A percentile compares a stretch with the other conserved stretches of the same genome.
phyloP scores from a whole-genome alignment of 2,888 invertebrate genomes.

The Lepas anatifera region DNA sequence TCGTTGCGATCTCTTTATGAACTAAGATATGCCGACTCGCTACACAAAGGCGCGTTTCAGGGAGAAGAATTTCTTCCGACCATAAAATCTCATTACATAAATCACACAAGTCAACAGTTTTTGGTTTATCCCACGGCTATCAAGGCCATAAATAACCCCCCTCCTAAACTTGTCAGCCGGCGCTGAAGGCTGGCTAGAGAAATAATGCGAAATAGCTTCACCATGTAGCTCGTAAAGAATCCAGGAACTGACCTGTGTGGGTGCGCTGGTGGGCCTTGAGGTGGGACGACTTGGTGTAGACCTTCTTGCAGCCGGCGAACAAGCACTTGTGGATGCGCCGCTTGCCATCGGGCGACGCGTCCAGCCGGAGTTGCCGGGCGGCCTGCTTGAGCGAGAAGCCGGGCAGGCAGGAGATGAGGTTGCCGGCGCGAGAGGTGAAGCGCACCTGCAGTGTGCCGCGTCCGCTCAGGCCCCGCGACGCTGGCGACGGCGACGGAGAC shows the following conservation, averaged over 20 bases:
- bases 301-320: constrained; percentile 41
- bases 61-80: too few relatives aligned
- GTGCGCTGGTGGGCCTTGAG: constrained; percentile 23
- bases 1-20: too few relatives aligned
- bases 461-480: constrained; percentile 17
- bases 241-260: constrained; percentile 20
- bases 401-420: constrained; percentile 22
- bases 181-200: too few relatives aligned
- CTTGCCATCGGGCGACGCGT: constrained; percentile 63
- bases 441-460: neutral
- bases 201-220: too few relatives aligned
- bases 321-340: constrained; percentile 88
- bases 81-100: too few relatives aligned
- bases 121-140: too few relatives aligned
- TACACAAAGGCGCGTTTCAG: too few relatives aligned
- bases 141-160: too few relatives aligned
- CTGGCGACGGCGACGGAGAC: constrained; percentile 32
- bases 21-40: too few relatives aligned
- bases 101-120: too few relatives aligned
- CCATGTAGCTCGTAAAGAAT: too few relatives aligned
- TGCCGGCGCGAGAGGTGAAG: constrained; percentile 22
- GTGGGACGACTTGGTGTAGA: constrained; percentile 23
- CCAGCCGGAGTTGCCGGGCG: constrained; percentile 50
- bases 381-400: constrained; percentile 33
- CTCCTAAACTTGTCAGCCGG: too few relatives aligned